Evolutionary conservation across 1,140 invertebrate genomes (phyloP).

Genomic region (Teleogryllus occipitalis): DNA sequence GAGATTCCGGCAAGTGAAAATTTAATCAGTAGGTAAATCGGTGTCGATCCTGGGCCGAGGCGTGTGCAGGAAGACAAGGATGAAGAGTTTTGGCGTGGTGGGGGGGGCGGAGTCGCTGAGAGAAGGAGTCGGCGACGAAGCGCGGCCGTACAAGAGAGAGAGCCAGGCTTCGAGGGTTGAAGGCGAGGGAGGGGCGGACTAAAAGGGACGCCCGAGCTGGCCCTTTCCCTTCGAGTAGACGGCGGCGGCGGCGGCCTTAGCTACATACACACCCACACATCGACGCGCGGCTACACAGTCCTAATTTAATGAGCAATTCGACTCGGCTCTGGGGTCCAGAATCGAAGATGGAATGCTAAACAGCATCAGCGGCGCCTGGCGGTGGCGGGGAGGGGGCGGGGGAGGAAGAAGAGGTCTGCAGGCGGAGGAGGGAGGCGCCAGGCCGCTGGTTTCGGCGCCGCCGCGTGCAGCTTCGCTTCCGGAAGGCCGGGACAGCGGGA

Average conservation of each 20-base stretch:
- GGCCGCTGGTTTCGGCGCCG: too few relatives aligned
- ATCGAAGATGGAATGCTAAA: conserved; percentile 21
- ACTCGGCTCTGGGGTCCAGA: neutral
- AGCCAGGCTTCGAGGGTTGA: too few relatives aligned
- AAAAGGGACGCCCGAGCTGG: too few relatives aligned
- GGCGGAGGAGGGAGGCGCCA: neutral
- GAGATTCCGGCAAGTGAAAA: conserved; percentile 10
- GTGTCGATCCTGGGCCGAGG: conserved; percentile 11
- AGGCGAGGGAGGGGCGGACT: too few relatives aligned
- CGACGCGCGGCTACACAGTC: neutral
- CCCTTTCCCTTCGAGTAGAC: neutral
- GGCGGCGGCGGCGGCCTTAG: too few relatives aligned
- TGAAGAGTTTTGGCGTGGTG: neutral
- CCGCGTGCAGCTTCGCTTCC: too few relatives aligned
- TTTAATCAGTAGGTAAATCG: conserved; percentile 14
- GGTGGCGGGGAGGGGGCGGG: neutral
- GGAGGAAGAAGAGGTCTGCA: neutral
- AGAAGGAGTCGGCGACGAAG: neutral
- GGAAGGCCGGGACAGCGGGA: neutral
- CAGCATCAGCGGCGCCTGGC: neutral
- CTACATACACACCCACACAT: neutral
- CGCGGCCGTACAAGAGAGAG: too few relatives aligned
- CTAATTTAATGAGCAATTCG: conserved; percentile 19
- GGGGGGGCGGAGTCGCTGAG: neutral
- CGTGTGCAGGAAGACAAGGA: too few relatives aligned